A percentile compares a stretch with the other conserved stretches of the same genome.
Evolutionary conservation across 2,888 invertebrate genomes (phyloP).

Genomic region (Hirtodrosophila cameraria): DNA sequence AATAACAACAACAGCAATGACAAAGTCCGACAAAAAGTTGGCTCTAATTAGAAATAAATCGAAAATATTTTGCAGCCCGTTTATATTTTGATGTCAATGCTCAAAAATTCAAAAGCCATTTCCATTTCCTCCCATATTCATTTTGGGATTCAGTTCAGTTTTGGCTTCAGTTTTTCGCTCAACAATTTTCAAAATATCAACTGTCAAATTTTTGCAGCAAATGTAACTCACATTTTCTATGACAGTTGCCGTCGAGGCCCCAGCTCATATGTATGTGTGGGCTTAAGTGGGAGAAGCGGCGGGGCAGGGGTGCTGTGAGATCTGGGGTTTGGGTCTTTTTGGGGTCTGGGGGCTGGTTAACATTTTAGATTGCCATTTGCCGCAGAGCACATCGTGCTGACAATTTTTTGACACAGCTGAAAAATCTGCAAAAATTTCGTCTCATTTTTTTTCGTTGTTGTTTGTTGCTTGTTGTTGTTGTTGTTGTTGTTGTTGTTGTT

Average conservation of each 20-base stretch:
- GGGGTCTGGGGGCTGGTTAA: slow-evolving; percentile 34
- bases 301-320: slow-evolving; percentile 1
- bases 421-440: slow-evolving; percentile 71
- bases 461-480: slow-evolving; percentile 44
- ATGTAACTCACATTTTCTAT: slow-evolving; percentile 75
- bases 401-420: slow-evolving; percentile 80
- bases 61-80: slow-evolving; percentile 68
- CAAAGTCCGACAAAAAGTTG: slow-evolving; percentile 65
- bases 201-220: slow-evolving; percentile 81
- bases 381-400: slow-evolving; percentile 63
- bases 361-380: slow-evolving; percentile 65
- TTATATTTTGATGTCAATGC: slow-evolving; percentile 69
- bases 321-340: background rate
- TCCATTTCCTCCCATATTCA: slow-evolving; percentile 39
- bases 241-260: slow-evolving; percentile 44
- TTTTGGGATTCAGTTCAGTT: slow-evolving; percentile 20
- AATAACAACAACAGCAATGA: slow-evolving; percentile 25
- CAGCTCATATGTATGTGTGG: slow-evolving; percentile 18
- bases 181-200: slow-evolving; percentile 80
- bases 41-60: slow-evolving; percentile 81
- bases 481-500: slow-evolving; percentile 13
- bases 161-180: slow-evolving; percentile 37
- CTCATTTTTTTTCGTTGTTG: slow-evolving; percentile 33
- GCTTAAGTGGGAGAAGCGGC: background rate
- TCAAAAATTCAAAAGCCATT: slow-evolving; percentile 58